phyloP scores from a whole-genome alignment of 1,140 invertebrate genomes.

The Zophobas morio region DNA sequence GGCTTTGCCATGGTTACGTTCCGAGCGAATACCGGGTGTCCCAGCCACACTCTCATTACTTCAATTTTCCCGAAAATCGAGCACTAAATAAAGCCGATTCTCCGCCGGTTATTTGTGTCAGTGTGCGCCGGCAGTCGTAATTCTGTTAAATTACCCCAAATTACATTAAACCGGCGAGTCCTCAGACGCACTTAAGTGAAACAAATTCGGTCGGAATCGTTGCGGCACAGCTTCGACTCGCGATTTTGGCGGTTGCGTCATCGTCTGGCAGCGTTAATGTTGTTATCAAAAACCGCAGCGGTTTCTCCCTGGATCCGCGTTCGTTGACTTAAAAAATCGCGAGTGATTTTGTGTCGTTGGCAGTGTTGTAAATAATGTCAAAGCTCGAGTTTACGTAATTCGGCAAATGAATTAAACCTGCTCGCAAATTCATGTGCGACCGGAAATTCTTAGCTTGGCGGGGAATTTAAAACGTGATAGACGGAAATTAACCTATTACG shows the following conservation, averaged over 20 bases:
- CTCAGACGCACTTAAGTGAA: too few species aligned
- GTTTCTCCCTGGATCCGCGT: slow-evolving; percentile 23
- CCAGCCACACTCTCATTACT: too few species aligned
- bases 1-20: slow-evolving; percentile 19
- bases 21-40: not conserved
- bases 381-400: slow-evolving; percentile 7
- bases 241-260: slow-evolving; percentile 22
- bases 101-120: too few species aligned
- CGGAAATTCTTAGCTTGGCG: slow-evolving; percentile 22
- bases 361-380: not conserved
- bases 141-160: too few species aligned
- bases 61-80: too few species aligned
- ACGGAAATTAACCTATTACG: slow-evolving; percentile 37
- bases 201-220: not conserved
- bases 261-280: not conserved
- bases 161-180: too few species aligned
- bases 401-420: slow-evolving; percentile 23
- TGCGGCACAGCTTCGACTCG: slow-evolving; percentile 5
- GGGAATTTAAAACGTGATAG: slow-evolving; percentile 22
- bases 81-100: too few species aligned
- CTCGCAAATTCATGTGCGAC: slow-evolving; percentile 5
- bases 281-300: slow-evolving; percentile 23
- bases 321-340: not conserved
- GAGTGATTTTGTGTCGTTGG: not conserved
- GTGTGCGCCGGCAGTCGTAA: too few species aligned